Base-by-base conservation (phyloP, 2,113 vertebrate genomes). In the Tetrao urogallus region DNA sequence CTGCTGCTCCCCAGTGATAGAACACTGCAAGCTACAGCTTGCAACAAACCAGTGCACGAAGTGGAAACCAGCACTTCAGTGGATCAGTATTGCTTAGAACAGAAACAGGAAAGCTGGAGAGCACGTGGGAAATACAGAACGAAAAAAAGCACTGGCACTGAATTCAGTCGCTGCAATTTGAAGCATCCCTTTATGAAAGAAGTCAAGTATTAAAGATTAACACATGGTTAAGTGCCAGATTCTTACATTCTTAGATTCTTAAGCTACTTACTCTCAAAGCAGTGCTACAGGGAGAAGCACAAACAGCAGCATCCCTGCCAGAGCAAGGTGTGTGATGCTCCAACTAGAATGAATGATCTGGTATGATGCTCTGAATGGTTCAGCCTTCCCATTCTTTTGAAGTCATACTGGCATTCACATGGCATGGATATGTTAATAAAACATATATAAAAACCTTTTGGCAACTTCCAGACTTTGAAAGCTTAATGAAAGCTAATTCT, bases 401-500 rank as follows among this genome's bases (percentile, higher is more conserved):
- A 83, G 34, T 28, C 64, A 74, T 50, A 10, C 47, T 64, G 88
- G 28, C 73, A 81, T 74, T 86, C 57, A 61, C 47, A 32, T 60
- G 69, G n/a, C 47, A 63, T 58, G 56, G 30, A 32, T n/a, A 58
- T 19, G 30, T 88, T 45, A 88, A 86, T 71, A 90, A 93, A 94
- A 86, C 56, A 67, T 58, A 50, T 8, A 36, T 18, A 65, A 76
- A 67, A 88, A 52, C 38, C 58, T 92, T 86, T 61, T 75, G 66
- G 76, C 72, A 82, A 52, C 47, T 65, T 91, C 57, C 17, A 60
- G 8, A 75, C 70, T 70, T 77, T 78, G 82, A 58, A 65, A 84
- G 52, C 60, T 76, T 75, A 77, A 67, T 42, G 77, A 90, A 73
- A 88, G 48, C 52, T 86, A 90, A 96, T 67, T 95, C 70, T 86